phyloP scores from a whole-genome alignment of 2,113 vertebrate species.

The Perognathus longimembris region DNA sequence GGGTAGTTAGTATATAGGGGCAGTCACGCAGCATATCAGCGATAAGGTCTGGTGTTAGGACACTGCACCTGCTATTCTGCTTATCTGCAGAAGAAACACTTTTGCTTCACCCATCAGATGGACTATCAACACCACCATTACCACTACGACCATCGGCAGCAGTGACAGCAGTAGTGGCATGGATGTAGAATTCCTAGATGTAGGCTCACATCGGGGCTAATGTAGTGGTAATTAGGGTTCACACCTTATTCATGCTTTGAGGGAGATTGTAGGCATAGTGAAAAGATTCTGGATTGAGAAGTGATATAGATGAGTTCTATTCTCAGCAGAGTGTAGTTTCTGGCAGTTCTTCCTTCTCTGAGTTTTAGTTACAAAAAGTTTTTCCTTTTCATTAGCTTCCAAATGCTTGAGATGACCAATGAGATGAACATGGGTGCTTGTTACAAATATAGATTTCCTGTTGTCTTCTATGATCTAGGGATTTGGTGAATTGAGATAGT shows the following conservation, averaged over 20 bases:
- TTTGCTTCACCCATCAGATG: background rate
- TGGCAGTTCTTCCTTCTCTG: background rate
- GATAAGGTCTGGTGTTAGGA: background rate
- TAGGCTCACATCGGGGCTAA: background rate
- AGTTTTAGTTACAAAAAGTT: background rate
- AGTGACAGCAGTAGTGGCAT: background rate
- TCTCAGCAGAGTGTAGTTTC: background rate
- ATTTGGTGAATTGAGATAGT: background rate
- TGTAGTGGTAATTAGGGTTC: background rate
- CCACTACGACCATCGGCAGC: too few species aligned
- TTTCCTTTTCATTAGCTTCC: background rate
- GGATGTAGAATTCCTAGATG: background rate
- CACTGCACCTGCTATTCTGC: background rate
- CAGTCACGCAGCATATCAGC: background rate
- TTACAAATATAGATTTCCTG: slow-evolving; percentile 41
- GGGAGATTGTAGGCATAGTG: background rate
- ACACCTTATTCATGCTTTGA: background rate
- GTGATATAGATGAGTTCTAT: background rate
- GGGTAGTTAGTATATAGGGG: background rate
- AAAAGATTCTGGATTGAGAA: background rate
- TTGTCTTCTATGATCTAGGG: background rate
- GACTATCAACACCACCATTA: background rate
- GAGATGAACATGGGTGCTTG: background rate
- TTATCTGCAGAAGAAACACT: background rate
- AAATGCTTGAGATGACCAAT: background rate